Evolutionary conservation across 2,888 invertebrate species (phyloP).

Genomic region (Trachelus stipa): DNA sequence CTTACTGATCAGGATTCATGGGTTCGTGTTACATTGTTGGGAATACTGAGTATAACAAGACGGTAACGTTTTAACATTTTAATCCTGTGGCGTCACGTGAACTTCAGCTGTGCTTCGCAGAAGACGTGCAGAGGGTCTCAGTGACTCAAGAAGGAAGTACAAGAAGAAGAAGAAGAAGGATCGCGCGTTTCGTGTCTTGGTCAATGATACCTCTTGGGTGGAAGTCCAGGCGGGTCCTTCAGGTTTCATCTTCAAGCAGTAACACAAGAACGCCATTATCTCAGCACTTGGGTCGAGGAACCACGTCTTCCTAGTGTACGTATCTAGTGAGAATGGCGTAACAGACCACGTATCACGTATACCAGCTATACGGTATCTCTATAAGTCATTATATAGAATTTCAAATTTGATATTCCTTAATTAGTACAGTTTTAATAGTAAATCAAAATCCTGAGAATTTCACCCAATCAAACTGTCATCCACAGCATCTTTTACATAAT

Average conservation of each 20-base stretch:
- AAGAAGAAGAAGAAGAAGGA: not conserved
- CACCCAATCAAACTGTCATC: not conserved
- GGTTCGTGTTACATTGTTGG: not conserved
- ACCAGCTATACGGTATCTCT: not conserved
- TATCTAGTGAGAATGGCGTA: not conserved
- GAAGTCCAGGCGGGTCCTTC: not conserved
- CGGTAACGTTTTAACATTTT: not conserved
- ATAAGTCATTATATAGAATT: not conserved
- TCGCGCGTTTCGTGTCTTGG: conserved; percentile 2
- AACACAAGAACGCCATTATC: conserved; percentile 8
- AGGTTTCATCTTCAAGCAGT: not conserved
- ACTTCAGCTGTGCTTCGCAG: not conserved
- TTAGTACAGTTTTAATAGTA: not conserved
- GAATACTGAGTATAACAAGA: not conserved
- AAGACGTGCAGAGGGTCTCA: not conserved
- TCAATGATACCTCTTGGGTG: not conserved
- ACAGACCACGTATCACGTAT: not conserved
- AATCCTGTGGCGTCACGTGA: not conserved
- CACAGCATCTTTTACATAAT: not conserved
- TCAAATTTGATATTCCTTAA: not conserved
- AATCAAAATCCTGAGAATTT: not conserved
- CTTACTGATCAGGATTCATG: not conserved
- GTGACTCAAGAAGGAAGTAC: not conserved
- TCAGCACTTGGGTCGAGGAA: not conserved
- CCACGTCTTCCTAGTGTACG: not conserved